A percentile compares a stretch with the other conserved stretches of the same genome.
These are phyloP conservation scores for Bacillus rossius DNA, from an alignment of 1,140 invertebrate species.

Conservation along the genomic window DNA sequence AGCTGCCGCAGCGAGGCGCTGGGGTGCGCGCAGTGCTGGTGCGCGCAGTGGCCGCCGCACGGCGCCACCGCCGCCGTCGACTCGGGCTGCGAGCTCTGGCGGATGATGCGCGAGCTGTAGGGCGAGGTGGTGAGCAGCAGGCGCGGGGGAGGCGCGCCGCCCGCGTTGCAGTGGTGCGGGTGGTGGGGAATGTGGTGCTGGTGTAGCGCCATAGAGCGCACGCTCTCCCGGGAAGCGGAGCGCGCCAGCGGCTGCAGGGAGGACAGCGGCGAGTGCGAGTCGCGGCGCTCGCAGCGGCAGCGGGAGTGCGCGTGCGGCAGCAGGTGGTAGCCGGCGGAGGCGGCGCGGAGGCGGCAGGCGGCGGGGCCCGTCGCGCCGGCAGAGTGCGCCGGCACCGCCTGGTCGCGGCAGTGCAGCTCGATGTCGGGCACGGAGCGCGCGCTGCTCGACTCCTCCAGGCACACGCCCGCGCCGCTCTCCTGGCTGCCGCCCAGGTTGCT, in stretches of 20 bases:
- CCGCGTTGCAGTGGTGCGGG: constrained; percentile 37
- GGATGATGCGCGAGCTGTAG: constrained; percentile 63
- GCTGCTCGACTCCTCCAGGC: constrained; percentile 56
- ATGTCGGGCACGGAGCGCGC: constrained; percentile 83
- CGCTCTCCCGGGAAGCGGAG: constrained; percentile 61
- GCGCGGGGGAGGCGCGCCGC: constrained; percentile 32
- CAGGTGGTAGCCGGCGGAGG: constrained; percentile 28
- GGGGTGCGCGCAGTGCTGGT: constrained; percentile 43
- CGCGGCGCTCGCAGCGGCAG: constrained; percentile 62
- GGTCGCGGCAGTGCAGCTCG: constrained; percentile 69
- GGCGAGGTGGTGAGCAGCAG: constrained; percentile 63
- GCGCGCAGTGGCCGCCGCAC: constrained; percentile 35
- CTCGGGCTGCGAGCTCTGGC: constrained; percentile 88
- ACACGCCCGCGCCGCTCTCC: constrained; percentile 58
- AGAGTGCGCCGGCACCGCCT: not conserved
- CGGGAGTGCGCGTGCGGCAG: constrained; percentile 36
- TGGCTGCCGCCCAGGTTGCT: constrained; percentile 62
- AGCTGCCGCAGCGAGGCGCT: constrained; percentile 73
- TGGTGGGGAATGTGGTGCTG: constrained; percentile 43
- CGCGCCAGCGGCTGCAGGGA: constrained; percentile 59
- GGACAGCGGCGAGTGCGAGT: constrained; percentile 68
- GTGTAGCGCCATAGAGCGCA: constrained; percentile 47
- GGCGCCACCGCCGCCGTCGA: constrained; percentile 37
- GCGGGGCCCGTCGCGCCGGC: constrained; percentile 12
- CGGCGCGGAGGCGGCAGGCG: constrained; percentile 19